phyloP scores from a whole-genome alignment of 2,888 invertebrate genomes.

The Alitta virens region DNA sequence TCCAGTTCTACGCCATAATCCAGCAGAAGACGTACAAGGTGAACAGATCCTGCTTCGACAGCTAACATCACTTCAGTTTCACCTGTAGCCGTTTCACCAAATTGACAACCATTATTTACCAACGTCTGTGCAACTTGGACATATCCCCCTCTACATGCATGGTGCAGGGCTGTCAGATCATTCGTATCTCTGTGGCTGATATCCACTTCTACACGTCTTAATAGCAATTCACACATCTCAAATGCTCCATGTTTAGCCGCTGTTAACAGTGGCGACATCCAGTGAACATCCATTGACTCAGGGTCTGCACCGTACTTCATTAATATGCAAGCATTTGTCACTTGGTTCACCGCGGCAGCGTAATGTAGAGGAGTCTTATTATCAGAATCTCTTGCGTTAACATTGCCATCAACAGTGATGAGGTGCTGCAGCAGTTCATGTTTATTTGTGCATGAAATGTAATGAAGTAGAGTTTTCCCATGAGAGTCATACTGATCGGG shows the following conservation, averaged over 20 bases:
- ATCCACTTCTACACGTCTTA: not conserved
- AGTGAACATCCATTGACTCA: conserved; percentile 7
- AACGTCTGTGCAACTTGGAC: not conserved
- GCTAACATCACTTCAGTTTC: conserved; percentile 19
- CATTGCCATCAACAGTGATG: not conserved
- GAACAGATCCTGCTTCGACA: conserved; percentile 1
- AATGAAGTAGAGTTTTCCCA: conserved; percentile 7
- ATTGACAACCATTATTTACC: not conserved
- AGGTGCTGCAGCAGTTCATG: not conserved
- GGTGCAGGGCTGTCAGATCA: conserved; percentile 1
- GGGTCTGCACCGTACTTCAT: conserved; percentile 4
- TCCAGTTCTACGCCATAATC: conserved; percentile 3
- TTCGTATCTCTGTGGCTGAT: not conserved
- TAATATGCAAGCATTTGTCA: not conserved
- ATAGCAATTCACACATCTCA: not conserved
- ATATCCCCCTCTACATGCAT: conserved; percentile 6
- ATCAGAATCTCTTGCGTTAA: conserved; percentile 16
- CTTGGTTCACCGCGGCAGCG: conserved; percentile 18
- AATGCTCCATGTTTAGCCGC: conserved; percentile 9
- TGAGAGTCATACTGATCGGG: conserved; percentile 24
- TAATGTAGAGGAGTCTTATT: conserved; percentile 30
- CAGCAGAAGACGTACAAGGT: conserved; percentile 7
- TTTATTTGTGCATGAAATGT: conserved; percentile 1
- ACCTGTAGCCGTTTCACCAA: conserved; percentile 4
- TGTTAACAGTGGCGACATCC: conserved; percentile 14